Evolutionary conservation across 2,888 invertebrate genomes (phyloP), one percentile per base, ranked within the genome.

Genomic region (Oscheius sp.): DNA sequence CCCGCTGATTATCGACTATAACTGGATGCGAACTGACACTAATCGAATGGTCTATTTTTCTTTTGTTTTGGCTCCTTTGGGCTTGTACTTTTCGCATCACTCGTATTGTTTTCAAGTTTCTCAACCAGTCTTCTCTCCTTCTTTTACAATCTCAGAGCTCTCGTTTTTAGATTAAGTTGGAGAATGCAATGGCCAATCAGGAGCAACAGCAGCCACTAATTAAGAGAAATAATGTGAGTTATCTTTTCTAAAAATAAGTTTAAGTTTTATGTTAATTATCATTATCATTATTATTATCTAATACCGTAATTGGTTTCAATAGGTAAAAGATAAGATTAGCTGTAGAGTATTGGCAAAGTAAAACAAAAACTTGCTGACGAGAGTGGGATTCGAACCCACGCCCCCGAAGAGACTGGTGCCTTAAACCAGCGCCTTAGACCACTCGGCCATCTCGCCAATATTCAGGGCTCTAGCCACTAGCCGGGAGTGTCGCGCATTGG

Each of bases 341-440:
- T n/a, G n/a, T n/a, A n/a, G n/a, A n/a, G n/a, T n/a, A n/a, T n/a
- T n/a, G n/a, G n/a, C n/a, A n/a, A n/a, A 12, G 23, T 17, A 48
- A 25, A 48, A 48, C 2, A 3, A 1, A 25, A 48, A 48, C 17
- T 20, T 4, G 20, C 69, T 75, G 78, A 75, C 65, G 79, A 77
- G 77, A 79, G 79, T 78, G 77, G 79, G 79, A 75, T 78, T 80
- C 80, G 80, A 78, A 80, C 80, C 78, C 76, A 80, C 78, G 78
- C 80, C 78, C 76, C 80, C 80, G 92, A 92, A 90, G 91, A 92
- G 92, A 92, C 92, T 92, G 80, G 81, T 78, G 92, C 92, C 92
- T 92, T 92, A 92, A 92, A 92, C 92, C 92, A 92, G 92, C 92
- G 92, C 92, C 92, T 92, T 92, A 91, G 91, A 92, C 92, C 92